phyloP scores from a whole-genome alignment of 2,113 vertebrate species.

The Gambusia affinis region DNA sequence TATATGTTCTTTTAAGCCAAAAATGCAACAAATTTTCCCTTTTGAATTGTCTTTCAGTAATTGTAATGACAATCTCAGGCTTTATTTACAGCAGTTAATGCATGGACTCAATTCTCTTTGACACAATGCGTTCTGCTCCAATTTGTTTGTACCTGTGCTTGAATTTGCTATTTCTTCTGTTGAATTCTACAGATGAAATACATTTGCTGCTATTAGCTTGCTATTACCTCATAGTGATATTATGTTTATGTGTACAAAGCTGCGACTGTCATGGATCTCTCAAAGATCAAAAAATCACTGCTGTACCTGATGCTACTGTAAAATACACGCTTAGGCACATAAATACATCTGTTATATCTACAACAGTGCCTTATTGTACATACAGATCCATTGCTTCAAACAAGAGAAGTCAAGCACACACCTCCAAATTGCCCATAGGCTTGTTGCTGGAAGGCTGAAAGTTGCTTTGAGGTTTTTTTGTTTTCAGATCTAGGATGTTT shows the following conservation, averaged over 20 bases:
- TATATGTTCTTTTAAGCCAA: constrained; percentile 15
- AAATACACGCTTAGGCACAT: background rate
- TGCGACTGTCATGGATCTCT: background rate
- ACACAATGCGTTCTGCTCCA: constrained; percentile 51
- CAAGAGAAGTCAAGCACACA: background rate
- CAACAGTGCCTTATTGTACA: background rate
- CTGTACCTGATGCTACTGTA: background rate
- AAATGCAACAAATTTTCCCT: constrained; percentile 44
- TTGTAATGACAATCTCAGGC: constrained; percentile 56
- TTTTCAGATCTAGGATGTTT: too few relatives aligned
- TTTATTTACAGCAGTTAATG: constrained; percentile 62
- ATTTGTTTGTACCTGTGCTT: constrained; percentile 52
- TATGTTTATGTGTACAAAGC: background rate
- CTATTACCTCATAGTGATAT: constrained; percentile 18
- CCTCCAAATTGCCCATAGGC: background rate
- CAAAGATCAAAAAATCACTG: background rate
- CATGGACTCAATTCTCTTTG: constrained; percentile 38
- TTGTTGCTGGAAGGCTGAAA: too few relatives aligned
- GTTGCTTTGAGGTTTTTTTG: too few relatives aligned
- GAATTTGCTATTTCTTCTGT: constrained; percentile 53
- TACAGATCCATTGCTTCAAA: background rate
- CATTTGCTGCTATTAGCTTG: constrained; percentile 13
- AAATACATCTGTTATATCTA: background rate
- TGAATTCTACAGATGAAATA: constrained; percentile 43
- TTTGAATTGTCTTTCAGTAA: constrained; percentile 63